phyloP scores from a whole-genome alignment of 2,797 vertebrate species.

The Geotrypetes seraphini region DNA sequence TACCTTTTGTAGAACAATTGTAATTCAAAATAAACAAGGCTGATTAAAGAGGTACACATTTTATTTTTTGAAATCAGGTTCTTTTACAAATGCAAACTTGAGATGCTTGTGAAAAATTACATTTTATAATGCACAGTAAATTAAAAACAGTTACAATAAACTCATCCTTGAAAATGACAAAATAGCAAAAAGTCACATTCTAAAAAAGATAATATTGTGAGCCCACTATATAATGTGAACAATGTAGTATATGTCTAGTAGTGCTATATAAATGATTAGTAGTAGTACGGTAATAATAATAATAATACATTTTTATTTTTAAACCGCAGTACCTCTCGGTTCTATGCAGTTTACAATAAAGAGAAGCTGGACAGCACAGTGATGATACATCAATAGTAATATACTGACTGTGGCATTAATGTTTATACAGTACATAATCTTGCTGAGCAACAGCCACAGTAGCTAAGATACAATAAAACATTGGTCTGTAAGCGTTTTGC shows the following conservation, averaged over 20 bases:
- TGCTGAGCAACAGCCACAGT: conserved; percentile 9
- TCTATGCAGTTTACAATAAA: no score
- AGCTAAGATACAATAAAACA: conserved; percentile 8
- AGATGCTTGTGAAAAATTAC: not conserved
- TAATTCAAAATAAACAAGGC: not conserved
- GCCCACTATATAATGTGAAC: no score
- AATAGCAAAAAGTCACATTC: conserved; percentile 4
- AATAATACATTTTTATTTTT: no score
- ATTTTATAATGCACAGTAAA: not conserved
- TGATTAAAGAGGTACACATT: not conserved
- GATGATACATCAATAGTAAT: no score
- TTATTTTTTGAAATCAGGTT: not conserved
- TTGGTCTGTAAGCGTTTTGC: no score
- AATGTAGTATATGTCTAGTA: no score
- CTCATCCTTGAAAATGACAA: conserved; percentile 4
- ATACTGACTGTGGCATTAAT: conserved; percentile 9
- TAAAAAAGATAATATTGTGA: conserved; percentile 3
- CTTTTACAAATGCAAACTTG: conserved; percentile 3
- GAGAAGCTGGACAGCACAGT: no score
- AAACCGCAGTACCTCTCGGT: no score
- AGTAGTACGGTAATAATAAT: no score
- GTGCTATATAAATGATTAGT: no score
- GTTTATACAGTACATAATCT: not conserved
- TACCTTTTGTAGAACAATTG: no score
- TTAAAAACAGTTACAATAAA: conserved; percentile 5